A percentile compares a stretch with the other conserved stretches of the same genome.
These are phyloP conservation scores for Cecropterus lyciades DNA, from an alignment of 1,140 invertebrate genomes.

Conservation along the genomic window DNA sequence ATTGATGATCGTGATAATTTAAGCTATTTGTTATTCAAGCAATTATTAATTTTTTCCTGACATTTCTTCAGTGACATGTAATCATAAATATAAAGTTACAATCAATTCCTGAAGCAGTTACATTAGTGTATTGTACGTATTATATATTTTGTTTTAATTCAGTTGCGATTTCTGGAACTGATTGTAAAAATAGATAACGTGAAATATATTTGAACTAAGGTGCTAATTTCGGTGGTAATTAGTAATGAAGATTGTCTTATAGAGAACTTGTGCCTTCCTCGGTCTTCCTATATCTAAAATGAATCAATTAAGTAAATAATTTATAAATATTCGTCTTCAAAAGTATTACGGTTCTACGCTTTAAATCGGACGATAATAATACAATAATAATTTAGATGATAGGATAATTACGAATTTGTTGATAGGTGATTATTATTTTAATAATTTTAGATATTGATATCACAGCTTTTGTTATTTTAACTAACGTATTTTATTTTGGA, in stretches of 20 bases:
- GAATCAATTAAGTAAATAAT: constrained; percentile 48
- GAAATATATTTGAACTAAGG: constrained; percentile 31
- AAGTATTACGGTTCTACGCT: constrained; percentile 80
- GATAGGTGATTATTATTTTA: constrained; percentile 46
- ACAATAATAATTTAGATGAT: constrained; percentile 55
- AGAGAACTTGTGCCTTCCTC: constrained; percentile 54
- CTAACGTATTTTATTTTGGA: constrained; percentile 54
- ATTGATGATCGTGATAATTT: too few species aligned
- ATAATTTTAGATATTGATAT: constrained; percentile 39
- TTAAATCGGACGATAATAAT: constrained; percentile 70
- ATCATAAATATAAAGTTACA: constrained; percentile 11
- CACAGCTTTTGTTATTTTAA: constrained; percentile 43
- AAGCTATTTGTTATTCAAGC: too few species aligned
- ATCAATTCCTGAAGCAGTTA: constrained; percentile 12
- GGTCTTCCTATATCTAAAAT: constrained; percentile 60
- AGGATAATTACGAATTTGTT: constrained; percentile 52
- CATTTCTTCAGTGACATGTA: constrained; percentile 26
- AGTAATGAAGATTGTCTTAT: constrained; percentile 28
- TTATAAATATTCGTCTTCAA: constrained; percentile 53
- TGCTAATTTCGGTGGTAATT: constrained; percentile 41
- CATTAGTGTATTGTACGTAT: constrained; percentile 7
- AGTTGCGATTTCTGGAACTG: constrained; percentile 12
- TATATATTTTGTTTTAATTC: background rate
- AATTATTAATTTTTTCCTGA: background rate
- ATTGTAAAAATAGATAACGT: constrained; percentile 25